These are phyloP conservation scores for Keiferia lycopersicella DNA, from an alignment of 2,888 invertebrate species.

Conservation along the genomic window DNA sequence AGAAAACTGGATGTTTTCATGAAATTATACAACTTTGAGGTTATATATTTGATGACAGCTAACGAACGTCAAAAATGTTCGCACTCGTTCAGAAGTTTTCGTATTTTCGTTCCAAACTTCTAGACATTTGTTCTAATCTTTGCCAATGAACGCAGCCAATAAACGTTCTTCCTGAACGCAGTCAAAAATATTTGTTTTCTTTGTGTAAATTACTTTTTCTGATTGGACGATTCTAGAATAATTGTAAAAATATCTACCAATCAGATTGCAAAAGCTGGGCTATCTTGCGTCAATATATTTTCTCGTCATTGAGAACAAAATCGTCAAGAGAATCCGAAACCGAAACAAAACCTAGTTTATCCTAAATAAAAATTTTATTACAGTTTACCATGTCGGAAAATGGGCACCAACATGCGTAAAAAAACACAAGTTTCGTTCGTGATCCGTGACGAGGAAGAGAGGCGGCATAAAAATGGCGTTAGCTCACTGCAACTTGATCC, in stretches of 20 bases:
- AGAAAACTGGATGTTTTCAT: not conserved
- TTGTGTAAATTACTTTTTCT: not conserved
- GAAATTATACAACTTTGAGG: not conserved
- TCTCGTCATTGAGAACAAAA: constrained; percentile 8
- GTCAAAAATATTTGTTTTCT: not conserved
- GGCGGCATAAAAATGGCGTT: constrained; percentile 96
- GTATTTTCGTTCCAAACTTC: not conserved
- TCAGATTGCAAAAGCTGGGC: not conserved
- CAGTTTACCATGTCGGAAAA: constrained; percentile 76
- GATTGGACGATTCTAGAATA: not conserved
- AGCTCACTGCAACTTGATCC: constrained; percentile 97
- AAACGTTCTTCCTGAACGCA: not conserved
- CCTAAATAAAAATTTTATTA: constrained; percentile 49
- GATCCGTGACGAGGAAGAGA: constrained; percentile 97
- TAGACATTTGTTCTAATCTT: not conserved
- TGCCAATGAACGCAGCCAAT: not conserved
- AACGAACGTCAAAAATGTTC: not conserved
- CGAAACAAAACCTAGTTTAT: constrained; percentile 30
- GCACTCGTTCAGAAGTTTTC: not conserved
- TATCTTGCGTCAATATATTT: constrained; percentile 8
- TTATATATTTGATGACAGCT: not conserved
- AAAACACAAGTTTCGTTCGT: constrained; percentile 96
- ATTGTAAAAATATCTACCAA: not conserved
- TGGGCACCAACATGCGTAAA: constrained; percentile 78
- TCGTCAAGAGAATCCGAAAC: constrained; percentile 23